phyloP scores from a whole-genome alignment of 2,113 vertebrate genomes.

The Sander lucioperca region DNA sequence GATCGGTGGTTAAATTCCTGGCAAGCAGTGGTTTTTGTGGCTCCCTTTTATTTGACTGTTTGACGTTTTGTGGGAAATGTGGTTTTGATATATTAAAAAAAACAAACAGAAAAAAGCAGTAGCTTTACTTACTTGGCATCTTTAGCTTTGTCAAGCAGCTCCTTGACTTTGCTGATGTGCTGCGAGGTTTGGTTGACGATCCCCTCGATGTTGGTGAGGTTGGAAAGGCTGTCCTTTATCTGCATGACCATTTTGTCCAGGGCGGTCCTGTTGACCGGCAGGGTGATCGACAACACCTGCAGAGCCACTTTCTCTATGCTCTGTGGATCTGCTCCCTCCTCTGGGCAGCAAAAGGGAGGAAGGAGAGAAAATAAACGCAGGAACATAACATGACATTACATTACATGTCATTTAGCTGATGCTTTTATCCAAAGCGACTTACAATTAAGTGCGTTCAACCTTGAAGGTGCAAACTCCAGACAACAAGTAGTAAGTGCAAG shows the following conservation, averaged over 20 bases:
- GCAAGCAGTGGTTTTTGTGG: too few species aligned
- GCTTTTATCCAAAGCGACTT: too few species aligned
- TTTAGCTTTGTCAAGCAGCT: conserved; percentile 82
- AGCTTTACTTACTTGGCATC: conserved; percentile 80
- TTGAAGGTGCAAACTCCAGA: too few species aligned
- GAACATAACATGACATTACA: too few species aligned
- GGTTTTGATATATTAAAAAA: too few species aligned
- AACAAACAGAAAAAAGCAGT: too few species aligned
- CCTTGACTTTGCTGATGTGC: conserved; percentile 77
- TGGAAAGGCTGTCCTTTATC: conserved; percentile 83
- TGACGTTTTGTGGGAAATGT: too few species aligned
- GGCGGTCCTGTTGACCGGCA: conserved; percentile 81
- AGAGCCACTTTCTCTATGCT: conserved; percentile 90
- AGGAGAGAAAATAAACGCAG: not conserved
- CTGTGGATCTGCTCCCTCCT: conserved; percentile 89
- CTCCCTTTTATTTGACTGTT: too few species aligned
- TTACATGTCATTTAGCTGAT: too few species aligned
- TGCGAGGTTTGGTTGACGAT: conserved; percentile 83
- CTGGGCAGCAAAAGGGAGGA: conserved; percentile 65
- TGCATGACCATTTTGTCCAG: conserved; percentile 79
- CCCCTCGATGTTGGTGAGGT: conserved; percentile 78
- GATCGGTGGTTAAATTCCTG: too few species aligned
- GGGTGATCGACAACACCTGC: conserved; percentile 86
- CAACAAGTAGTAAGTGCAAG: too few species aligned
- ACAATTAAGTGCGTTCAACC: too few species aligned